Evolutionary conservation across 2,888 invertebrate genomes (phyloP).

Genomic region (Metacarcinus magister): DNA sequence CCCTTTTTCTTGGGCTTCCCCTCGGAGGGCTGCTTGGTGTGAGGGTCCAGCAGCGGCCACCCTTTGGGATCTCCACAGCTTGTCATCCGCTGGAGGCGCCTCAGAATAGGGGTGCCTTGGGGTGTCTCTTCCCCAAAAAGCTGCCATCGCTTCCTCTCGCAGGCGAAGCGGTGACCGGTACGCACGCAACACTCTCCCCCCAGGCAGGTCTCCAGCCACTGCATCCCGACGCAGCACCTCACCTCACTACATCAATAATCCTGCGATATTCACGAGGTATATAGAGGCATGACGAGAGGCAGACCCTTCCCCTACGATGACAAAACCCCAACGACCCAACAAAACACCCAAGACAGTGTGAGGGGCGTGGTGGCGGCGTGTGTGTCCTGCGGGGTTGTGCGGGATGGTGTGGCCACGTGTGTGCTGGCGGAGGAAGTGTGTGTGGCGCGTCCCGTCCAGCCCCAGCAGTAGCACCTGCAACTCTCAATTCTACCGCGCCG

Average conservation of each 20-base stretch:
- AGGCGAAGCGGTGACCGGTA: constrained; percentile 60
- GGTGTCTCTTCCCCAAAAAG: constrained; percentile 63
- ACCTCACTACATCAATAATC: constrained; percentile 38
- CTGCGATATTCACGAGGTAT: constrained; percentile 61
- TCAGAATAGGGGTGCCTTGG: constrained; percentile 64
- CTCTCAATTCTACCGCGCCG: background rate
- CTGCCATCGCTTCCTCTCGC: constrained; percentile 55
- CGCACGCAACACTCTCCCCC: constrained; percentile 63
- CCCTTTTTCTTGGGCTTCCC: constrained; percentile 38
- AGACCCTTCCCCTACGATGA: background rate
- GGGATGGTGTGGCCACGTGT: background rate
- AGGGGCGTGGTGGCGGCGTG: background rate
- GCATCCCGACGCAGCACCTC: constrained; percentile 50
- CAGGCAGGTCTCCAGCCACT: constrained; percentile 69
- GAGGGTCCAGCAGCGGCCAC: background rate
- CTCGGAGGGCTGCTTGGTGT: background rate
- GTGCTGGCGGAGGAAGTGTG: background rate
- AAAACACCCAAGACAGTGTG: background rate
- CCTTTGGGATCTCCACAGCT: constrained; percentile 60
- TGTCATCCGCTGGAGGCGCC: constrained; percentile 67
- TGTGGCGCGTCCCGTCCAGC: constrained; percentile 30
- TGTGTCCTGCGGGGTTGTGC: constrained; percentile 27
- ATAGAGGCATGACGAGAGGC: background rate
- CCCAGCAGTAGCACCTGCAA: background rate
- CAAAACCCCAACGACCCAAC: constrained; percentile 7